These are phyloP conservation scores for Holcopasites calliopsidis DNA, from an alignment of 1,140 invertebrate genomes.

Conservation along the genomic window DNA sequence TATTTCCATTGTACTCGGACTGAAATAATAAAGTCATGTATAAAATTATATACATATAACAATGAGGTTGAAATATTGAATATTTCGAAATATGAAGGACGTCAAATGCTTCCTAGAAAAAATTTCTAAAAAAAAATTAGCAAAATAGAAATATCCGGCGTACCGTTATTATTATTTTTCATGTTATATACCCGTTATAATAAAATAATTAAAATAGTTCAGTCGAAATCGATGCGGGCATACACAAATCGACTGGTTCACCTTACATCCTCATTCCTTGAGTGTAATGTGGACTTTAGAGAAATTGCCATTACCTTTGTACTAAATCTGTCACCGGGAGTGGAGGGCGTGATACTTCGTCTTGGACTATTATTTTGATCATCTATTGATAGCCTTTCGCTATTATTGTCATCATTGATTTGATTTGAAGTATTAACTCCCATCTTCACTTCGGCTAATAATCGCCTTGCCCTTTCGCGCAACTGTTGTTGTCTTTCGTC, in stretches of 20 bases:
- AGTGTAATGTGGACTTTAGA: too few species aligned
- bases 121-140: too few species aligned
- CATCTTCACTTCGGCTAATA: slow-evolving; percentile 93
- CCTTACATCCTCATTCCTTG: neutral
- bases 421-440: slow-evolving; percentile 78
- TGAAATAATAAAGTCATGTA: slow-evolving; percentile 66
- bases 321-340: slow-evolving; percentile 74
- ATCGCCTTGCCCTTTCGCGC: slow-evolving; percentile 90
- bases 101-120: too few species aligned
- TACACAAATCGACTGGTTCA: too few species aligned
- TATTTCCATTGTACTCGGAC: slow-evolving; percentile 78
- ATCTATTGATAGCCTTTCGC: slow-evolving; percentile 73
- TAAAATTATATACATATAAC: neutral
- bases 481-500: slow-evolving; percentile 92
- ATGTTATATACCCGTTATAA: too few species aligned
- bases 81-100: neutral
- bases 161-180: too few species aligned
- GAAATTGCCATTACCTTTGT: too few species aligned
- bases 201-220: too few species aligned
- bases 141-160: too few species aligned
- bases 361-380: slow-evolving; percentile 78
- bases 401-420: slow-evolving; percentile 73
- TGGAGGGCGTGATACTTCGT: slow-evolving; percentile 76
- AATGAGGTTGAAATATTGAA: neutral
- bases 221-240: too few species aligned